A percentile compares a stretch with the other conserved stretches of the same genome.
Conservation (phyloP, 1,140 invertebrate genomes). For the Ips typographus region DNA sequence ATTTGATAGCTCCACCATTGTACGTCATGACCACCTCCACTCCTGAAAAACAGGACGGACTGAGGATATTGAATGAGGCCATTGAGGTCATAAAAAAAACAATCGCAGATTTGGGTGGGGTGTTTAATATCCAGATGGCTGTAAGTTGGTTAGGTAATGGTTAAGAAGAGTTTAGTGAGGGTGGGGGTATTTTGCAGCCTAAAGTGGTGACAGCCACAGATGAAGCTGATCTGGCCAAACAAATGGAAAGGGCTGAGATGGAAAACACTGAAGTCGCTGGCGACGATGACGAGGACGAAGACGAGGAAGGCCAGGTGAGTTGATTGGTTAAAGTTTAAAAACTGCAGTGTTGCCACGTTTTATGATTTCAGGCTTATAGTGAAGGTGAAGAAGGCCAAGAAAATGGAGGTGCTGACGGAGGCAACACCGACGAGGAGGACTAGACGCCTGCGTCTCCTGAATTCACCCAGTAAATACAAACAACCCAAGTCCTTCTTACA, state of each 20-base stretch:
- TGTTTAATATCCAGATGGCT: conserved; percentile 93
- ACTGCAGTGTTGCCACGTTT: not conserved
- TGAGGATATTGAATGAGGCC: conserved; percentile 85
- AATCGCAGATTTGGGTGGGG: conserved; percentile 83
- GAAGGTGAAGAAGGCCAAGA: conserved; percentile 52
- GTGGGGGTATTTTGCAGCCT: conserved; percentile 62
- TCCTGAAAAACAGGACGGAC: conserved; percentile 91
- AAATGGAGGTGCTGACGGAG: conserved; percentile 31
- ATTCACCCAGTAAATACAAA: too few species aligned
- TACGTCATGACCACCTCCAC: conserved; percentile 99
- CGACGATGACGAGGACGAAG: conserved; percentile 81
- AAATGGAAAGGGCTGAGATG: conserved; percentile 90
- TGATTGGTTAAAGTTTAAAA: not conserved
- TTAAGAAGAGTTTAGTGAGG: not conserved
- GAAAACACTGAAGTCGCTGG: conserved; percentile 93
- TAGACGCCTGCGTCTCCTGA: not conserved
- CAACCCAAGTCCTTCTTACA: too few species aligned
- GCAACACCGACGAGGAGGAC: conserved; percentile 33
- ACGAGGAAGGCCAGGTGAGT: conserved; percentile 54
- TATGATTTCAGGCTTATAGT: conserved; percentile 44
- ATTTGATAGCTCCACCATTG: conserved; percentile 96
- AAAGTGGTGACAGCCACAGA: conserved; percentile 98
- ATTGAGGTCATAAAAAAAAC: conserved; percentile 84
- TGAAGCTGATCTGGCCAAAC: conserved; percentile 90
- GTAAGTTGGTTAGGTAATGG: conserved; percentile 58